Evolutionary conservation across 2,888 invertebrate species (phyloP).

Genomic region (Holacanthella duospinosa): DNA sequence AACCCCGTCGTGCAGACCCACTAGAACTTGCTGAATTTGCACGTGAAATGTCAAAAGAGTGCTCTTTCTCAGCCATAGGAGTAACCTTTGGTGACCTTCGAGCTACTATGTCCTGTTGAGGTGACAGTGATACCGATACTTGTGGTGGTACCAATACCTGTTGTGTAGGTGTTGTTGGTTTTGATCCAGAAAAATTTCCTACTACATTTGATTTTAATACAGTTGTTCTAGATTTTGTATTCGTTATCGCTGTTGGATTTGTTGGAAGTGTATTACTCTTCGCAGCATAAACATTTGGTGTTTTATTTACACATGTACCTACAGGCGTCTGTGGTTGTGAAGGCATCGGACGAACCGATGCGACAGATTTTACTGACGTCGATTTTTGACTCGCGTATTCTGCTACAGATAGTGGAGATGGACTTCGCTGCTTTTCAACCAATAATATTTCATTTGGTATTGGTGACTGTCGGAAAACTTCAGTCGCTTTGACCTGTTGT

Average conservation of each 20-base stretch:
- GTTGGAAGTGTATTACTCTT: not conserved
- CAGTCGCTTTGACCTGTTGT: not conserved
- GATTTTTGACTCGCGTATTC: not conserved
- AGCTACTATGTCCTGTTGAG: too few relatives aligned
- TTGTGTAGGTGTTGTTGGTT: not conserved
- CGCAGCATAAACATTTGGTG: not conserved
- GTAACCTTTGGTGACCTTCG: not conserved
- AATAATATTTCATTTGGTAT: not conserved
- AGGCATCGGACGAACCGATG: conserved; percentile 33
- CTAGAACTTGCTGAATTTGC: not conserved
- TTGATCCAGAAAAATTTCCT: not conserved
- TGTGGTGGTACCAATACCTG: not conserved
- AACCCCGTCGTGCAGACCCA: not conserved
- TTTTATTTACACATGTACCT: not conserved
- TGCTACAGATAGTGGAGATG: not conserved
- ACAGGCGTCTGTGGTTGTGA: conserved; percentile 8
- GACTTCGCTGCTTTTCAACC: not conserved
- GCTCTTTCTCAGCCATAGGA: not conserved
- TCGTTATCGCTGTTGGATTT: not conserved
- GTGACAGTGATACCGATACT: too few relatives aligned
- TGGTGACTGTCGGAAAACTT: not conserved
- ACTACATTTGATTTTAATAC: not conserved
- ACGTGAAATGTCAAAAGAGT: not conserved
- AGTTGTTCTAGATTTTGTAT: not conserved
- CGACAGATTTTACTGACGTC: conserved; percentile 14